Evolutionary conservation across 1,140 invertebrate genomes (phyloP), one percentile per base, ranked within the genome.

Genomic region (Lamellibrachia luymesi): DNA sequence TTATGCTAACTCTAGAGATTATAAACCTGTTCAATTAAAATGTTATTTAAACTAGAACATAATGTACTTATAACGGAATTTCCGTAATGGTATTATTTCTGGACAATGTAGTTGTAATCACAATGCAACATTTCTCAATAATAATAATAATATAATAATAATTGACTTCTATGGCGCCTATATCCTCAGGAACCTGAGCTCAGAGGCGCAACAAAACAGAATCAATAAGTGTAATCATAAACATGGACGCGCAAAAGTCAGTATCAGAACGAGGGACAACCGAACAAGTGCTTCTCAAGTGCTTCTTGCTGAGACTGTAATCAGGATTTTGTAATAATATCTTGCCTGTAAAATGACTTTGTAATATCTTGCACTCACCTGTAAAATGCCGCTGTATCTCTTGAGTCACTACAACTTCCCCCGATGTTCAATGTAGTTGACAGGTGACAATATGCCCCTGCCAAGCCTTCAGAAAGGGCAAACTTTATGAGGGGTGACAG

Each of bases 371-470:
- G 38, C 38, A 38, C 64, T 80, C 64, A 80, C 64, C 64, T 80
- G 64, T 80, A 80, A 22, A 80, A 80, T 8, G 64, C 64, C 5
- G 64, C 64, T 17, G 64, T 80, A 2, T 80, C 25, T 22, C 64
- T 80, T 8, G 91, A 51, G 91, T 51, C 51, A 4, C 94, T 80
- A 2, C 92, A 91, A n/a, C 94, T 93, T n/a, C 93, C 92, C 91
- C 92, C 93, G 38, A 95, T 93, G 27, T 94, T 95, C 50, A 96
- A 93, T 50, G 95, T 93, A 27, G 95, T 96, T 7, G 95, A 94
- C 38, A 96, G 92, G 94, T 96, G 95, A 27, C 92, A 93, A 89
- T 95, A 93, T 25, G 93, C 94, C 92, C 93, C 94, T 51, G 94
- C 94, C 89, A 96, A 80, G 93, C 95, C 95, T 96, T 92, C 49